Percentiles rank a stretch among this genome's conserved stretches.
Conservation (phyloP, 2,888 invertebrate genomes). For the Harpalus rubripes region DNA sequence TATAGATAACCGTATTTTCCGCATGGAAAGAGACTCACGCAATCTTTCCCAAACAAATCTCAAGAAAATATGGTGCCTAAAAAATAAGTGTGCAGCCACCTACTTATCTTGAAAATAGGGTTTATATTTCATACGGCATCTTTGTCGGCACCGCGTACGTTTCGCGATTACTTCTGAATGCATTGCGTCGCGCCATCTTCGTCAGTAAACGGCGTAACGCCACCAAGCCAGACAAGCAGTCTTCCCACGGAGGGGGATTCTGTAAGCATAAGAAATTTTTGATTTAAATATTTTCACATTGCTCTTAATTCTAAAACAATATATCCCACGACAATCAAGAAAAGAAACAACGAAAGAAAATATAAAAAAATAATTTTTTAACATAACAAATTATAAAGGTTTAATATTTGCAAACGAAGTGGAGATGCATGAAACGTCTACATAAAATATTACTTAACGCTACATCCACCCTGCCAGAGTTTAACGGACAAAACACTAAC, state of each 20-base stretch:
- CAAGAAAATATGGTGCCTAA: constrained; percentile 60
- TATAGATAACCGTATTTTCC: constrained; percentile 62
- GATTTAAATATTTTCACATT: no score
- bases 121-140: constrained; percentile 59
- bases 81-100: constrained; percentile 64
- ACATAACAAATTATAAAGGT: no score
- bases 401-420: no score
- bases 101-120: constrained; percentile 60
- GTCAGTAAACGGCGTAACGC: constrained; percentile 22
- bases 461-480: no score
- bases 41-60: constrained; percentile 62
- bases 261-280: neutral
- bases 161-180: constrained; percentile 51
- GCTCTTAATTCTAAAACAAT: no score
- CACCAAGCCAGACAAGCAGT: neutral
- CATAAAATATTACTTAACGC: no score
- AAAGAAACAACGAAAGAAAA: no score
- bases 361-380: no score
- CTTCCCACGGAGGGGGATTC: constrained; percentile 3
- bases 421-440: no score
- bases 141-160: constrained; percentile 18
- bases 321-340: no score
- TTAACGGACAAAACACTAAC: no score
- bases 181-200: constrained; percentile 52
- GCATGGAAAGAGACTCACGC: constrained; percentile 45